Percentiles rank a stretch among this genome's conserved stretches.
These are phyloP conservation scores for Coronaproctus castanopsis DNA, from an alignment of 2,888 invertebrate species.

Conservation along the genomic window DNA sequence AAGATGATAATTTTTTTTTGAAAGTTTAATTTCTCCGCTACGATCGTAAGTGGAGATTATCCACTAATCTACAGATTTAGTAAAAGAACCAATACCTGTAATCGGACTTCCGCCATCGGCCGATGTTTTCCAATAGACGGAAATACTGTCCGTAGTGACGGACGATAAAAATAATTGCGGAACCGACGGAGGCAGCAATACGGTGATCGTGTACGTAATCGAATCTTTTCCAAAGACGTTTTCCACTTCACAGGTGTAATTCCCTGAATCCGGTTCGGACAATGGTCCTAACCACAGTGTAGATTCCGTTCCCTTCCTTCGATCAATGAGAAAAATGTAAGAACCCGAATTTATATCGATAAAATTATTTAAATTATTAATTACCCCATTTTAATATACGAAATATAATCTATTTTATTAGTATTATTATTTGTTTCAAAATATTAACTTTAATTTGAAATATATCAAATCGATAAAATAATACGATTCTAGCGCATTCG, in stretches of 20 bases:
- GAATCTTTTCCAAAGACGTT: slow-evolving; percentile 67
- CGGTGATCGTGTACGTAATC: slow-evolving; percentile 49
- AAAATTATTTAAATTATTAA: no score
- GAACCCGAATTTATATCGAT: no score
- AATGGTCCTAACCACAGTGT: slow-evolving; percentile 13
- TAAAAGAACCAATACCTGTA: slow-evolving; percentile 2
- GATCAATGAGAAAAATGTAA: background rate
- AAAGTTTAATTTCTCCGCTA: no score
- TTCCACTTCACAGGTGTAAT: slow-evolving; percentile 56
- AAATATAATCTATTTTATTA: no score
- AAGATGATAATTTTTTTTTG: no score
- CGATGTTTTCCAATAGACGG: slow-evolving; percentile 40
- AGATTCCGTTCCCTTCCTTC: slow-evolving; percentile 6
- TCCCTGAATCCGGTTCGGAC: slow-evolving; percentile 33
- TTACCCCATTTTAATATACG: no score
- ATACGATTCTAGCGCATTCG: no score
- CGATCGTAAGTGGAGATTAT: no score
- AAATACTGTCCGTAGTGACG: slow-evolving; percentile 37
- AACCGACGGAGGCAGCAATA: slow-evolving; percentile 41
- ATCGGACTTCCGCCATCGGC: slow-evolving; percentile 10
- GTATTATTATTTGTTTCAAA: no score
- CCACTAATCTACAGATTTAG: no score
- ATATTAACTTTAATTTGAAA: no score
- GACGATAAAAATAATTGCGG: slow-evolving; percentile 42
- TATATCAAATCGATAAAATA: no score